phyloP scores from a whole-genome alignment of 2,113 vertebrate genomes.

The Recurvirostra avosetta region DNA sequence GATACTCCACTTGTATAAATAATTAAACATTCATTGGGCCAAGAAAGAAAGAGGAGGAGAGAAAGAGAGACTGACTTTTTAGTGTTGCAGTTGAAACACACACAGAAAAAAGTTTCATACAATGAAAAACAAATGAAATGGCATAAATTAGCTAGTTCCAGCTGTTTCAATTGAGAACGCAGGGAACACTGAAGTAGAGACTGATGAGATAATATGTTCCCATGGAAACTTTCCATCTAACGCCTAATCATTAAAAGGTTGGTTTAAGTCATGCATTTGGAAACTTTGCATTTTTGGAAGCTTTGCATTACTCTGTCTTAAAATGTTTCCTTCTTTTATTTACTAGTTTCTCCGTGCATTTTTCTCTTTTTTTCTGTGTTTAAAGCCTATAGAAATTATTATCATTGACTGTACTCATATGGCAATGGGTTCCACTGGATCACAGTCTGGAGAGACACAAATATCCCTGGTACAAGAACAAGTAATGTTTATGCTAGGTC shows the following conservation, averaged over 20 bases:
- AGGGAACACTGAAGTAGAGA: constrained; percentile 28
- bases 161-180: constrained; percentile 11
- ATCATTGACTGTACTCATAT: not conserved
- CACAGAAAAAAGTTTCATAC: not conserved
- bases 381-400: not conserved
- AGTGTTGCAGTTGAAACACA: not conserved
- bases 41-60: constrained; percentile 15
- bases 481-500: not conserved
- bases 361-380: not conserved
- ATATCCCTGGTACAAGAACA: not conserved
- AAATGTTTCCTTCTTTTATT: not conserved
- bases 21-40: constrained; percentile 35
- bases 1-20: constrained; percentile 37
- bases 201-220: constrained; percentile 40
- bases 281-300: not conserved
- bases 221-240: constrained; percentile 47
- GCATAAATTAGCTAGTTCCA: constrained; percentile 41
- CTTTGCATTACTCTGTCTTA: not conserved
- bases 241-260: constrained; percentile 25
- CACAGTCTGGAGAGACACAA: not conserved
- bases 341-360: not conserved
- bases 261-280: constrained; percentile 6
- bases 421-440: not conserved
- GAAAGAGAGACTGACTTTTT: not conserved
- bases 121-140: constrained; percentile 22